Base-by-base conservation (phyloP, 1,140 invertebrate species). In the Micrasema minimum region DNA sequence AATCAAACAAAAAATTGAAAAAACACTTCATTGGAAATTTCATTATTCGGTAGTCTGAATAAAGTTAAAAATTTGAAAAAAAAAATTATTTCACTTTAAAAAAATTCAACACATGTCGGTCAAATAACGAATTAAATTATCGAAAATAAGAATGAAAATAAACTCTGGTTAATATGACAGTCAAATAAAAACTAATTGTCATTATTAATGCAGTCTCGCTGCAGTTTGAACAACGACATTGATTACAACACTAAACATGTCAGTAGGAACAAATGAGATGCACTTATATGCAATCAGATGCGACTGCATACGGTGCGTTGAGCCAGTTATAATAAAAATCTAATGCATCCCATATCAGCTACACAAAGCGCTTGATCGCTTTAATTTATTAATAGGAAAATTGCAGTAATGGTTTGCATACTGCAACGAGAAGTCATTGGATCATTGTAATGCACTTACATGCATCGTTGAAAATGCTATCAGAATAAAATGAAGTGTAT, bases 381-480 rank as follows among this genome's bases (percentile, higher is more conserved):
- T 66, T 35, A 66, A 66, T 51, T 66, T 50, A 50, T 50, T 66
- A 66, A 66, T 66, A 66, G 64, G 64, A 66, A 66, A 66, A 66
- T 66, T 66, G 64, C 64, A n/a, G 31, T 48, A 35, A 50, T 46
- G 22, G 57, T 57, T 68, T 68, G 66, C 66, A 68, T 68, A 66
- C 16, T 14, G 61, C 37, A 14, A 57, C 18, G 48, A 57, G 23
- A 57, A 23, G 53, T 57, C 23, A 31, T 57, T 18, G 31, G 53
- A 57, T 57, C 53, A 57, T 57, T 57, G 53, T 57, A 31, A 38
- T 57, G 53, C 53, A 57, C 26, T 57, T 57, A 57, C 53, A 57
- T 57, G 53, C 53, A 57, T 57, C 23, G 53, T 1, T 57, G 53
- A 57, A 14, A 37, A 14, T 37, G 53, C 53, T 37, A 57, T 31